A percentile compares a stretch with the other conserved stretches of the same genome.
These are phyloP conservation scores for Ifrita kowaldi DNA, from an alignment of 2,113 vertebrate species.

Conservation along the genomic window DNA sequence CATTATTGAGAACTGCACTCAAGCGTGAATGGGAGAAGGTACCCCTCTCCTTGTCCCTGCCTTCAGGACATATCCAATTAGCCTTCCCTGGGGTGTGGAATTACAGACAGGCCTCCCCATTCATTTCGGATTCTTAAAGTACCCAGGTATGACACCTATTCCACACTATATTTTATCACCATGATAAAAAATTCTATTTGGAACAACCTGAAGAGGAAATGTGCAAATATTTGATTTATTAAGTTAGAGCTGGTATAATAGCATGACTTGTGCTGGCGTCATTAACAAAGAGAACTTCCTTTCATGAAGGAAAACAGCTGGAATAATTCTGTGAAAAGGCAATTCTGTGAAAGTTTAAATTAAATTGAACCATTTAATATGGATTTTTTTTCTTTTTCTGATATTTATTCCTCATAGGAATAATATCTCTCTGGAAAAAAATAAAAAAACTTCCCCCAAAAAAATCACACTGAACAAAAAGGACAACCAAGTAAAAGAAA, in stretches of 20 bases:
- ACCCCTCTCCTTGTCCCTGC: background rate
- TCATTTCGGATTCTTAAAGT: background rate
- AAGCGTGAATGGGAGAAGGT: background rate
- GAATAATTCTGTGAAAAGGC: slow-evolving; percentile 26
- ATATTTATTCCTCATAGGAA: background rate
- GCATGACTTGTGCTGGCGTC: slow-evolving; percentile 8
- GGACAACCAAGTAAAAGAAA: background rate
- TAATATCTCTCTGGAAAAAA: background rate
- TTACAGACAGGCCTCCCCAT: background rate
- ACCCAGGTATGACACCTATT: background rate
- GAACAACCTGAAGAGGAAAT: slow-evolving; percentile 14
- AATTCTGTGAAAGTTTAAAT: slow-evolving; percentile 30
- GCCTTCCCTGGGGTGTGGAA: background rate
- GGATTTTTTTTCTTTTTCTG: slow-evolving; percentile 27
- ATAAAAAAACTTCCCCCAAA: fast-evolving
- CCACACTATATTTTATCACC: background rate
- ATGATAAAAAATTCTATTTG: slow-evolving; percentile 25
- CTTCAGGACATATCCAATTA: background rate
- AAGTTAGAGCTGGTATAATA: slow-evolving; percentile 31
- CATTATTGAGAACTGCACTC: background rate
- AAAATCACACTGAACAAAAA: background rate
- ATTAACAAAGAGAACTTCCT: slow-evolving; percentile 43
- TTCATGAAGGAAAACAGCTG: slow-evolving; percentile 7
- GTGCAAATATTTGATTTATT: slow-evolving; percentile 53
- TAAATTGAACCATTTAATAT: background rate